phyloP scores from a whole-genome alignment of 2,888 invertebrate genomes.

The Brachyopa scutellaris region DNA sequence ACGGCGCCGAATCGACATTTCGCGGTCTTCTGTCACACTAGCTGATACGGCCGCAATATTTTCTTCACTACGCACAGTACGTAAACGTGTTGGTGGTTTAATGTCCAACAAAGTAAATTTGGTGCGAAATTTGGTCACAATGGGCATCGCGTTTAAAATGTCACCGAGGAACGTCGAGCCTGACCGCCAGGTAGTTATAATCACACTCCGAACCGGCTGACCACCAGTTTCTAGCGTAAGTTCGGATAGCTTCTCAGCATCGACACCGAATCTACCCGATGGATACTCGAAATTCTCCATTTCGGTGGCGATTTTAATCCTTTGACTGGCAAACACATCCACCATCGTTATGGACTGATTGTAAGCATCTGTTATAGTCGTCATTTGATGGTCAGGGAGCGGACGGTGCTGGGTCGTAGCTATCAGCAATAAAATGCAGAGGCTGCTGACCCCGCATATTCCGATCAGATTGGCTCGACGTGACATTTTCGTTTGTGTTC shows the following conservation, averaged over 20 bases:
- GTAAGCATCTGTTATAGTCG: conserved; percentile 75
- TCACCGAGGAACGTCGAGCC: conserved; percentile 95
- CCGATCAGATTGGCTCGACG: conserved; percentile 81
- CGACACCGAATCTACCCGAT: conserved; percentile 83
- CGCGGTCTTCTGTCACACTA: too few species aligned
- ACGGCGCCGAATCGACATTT: too few species aligned
- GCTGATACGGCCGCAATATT: too few species aligned
- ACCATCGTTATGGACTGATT: conserved; percentile 82
- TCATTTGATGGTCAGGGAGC: conserved; percentile 74
- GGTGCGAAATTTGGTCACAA: too few species aligned
- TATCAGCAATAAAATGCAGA: conserved; percentile 81
- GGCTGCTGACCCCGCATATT: conserved; percentile 81
- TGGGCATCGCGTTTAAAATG: conserved; percentile 91
- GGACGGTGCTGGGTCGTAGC: conserved; percentile 81
- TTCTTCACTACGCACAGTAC: too few species aligned
- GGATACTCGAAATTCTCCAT: conserved; percentile 86
- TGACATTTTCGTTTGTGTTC: conserved; percentile 77
- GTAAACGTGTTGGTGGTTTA: too few species aligned
- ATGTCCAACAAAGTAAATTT: conserved; percentile 92
- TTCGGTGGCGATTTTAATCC: conserved; percentile 83
- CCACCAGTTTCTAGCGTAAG: conserved; percentile 87
- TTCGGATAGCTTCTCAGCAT: conserved; percentile 85
- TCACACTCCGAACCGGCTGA: conserved; percentile 88
- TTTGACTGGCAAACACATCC: conserved; percentile 84
- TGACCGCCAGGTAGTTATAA: conserved; percentile 94